phyloP scores from a whole-genome alignment of 2,797 vertebrate genomes.

The Aythya fuligula region DNA sequence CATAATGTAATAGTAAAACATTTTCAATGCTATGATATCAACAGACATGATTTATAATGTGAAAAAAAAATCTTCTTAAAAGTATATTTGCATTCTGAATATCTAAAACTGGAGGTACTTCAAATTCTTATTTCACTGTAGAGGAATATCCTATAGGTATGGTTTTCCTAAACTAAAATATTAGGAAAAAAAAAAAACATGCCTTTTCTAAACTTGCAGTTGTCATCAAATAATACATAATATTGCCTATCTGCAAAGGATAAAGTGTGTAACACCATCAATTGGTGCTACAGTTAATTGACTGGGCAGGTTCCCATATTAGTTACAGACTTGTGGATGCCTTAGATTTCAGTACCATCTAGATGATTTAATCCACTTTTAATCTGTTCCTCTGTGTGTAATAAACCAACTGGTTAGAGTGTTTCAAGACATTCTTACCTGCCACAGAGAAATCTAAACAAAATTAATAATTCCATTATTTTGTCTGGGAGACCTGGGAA shows the following conservation, averaged over 20 bases:
- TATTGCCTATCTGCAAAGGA: not conserved
- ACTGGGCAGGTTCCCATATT: not conserved
- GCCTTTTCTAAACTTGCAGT: not conserved
- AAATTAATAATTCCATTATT: not conserved
- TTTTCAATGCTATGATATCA: not conserved
- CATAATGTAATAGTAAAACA: not conserved
- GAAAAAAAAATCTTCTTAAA: conserved; percentile 28
- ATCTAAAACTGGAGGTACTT: not conserved
- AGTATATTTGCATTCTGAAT: not conserved
- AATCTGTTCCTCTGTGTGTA: not conserved
- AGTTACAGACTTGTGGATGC: not conserved
- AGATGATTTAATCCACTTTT: not conserved
- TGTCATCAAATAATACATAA: not conserved
- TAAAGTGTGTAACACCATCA: not conserved
- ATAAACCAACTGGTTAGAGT: not conserved
- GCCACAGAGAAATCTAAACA: not conserved
- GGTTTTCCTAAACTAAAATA: not conserved
- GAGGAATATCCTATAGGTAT: not conserved
- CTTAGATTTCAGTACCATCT: not conserved
- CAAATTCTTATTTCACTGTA: not conserved
- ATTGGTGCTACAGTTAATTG: not conserved
- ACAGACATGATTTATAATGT: conserved; percentile 46
- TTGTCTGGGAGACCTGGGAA: not conserved
- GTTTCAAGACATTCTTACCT: not conserved
- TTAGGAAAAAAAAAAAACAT: not conserved